Conservation (phyloP, 2,888 invertebrate species). For the Lingula anatina region DNA sequence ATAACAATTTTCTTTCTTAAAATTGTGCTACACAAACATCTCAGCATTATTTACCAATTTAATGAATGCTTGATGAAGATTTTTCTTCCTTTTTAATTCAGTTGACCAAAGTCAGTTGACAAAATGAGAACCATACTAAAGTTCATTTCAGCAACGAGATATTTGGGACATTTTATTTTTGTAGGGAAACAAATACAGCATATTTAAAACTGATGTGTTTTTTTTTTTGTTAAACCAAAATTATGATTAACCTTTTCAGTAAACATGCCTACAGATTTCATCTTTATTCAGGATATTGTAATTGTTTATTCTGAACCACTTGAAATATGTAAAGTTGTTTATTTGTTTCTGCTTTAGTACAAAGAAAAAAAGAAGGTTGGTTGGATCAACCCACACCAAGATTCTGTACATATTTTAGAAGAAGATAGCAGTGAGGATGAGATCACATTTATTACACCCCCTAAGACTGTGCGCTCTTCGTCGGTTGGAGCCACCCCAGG, state of each 20-base stretch:
- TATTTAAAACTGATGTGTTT: too few species aligned
- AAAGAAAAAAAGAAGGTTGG: neutral
- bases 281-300: too few species aligned
- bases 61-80: neutral
- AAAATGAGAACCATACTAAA: neutral
- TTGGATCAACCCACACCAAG: neutral
- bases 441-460: constrained; percentile 26
- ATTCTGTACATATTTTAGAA: constrained; percentile 13
- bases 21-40: too few species aligned
- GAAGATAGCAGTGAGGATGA: constrained; percentile 25
- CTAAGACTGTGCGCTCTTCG: constrained; percentile 18
- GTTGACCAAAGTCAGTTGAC: neutral
- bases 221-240: too few species aligned
- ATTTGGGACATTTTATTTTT: too few species aligned
- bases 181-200: too few species aligned
- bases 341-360: too few species aligned
- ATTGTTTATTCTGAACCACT: too few species aligned
- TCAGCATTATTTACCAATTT: neutral
- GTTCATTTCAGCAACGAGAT: neutral
- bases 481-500: too few species aligned
- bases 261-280: too few species aligned
- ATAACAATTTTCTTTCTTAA: neutral
- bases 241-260: too few species aligned
- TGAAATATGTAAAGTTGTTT: too few species aligned
- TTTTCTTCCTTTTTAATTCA: neutral